These are phyloP conservation scores for Zaprionus kolodkinae DNA, from an alignment of 1,140 invertebrate species.

Conservation along the genomic window DNA sequence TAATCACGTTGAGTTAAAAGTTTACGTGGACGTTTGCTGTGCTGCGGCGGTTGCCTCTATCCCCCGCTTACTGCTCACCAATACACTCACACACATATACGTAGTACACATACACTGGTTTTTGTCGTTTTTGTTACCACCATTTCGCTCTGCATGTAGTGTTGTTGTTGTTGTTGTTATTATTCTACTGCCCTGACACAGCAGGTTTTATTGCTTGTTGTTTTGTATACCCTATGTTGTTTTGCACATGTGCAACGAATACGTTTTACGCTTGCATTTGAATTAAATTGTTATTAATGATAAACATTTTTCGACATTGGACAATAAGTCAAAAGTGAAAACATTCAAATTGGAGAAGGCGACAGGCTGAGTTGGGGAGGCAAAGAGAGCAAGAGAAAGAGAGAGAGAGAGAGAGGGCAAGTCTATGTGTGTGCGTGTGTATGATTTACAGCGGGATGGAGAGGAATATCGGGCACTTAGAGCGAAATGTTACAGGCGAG, in stretches of 20 bases:
- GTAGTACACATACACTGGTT: background rate
- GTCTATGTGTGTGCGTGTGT: background rate
- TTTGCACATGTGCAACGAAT: slow-evolving; percentile 10
- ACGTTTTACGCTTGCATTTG: slow-evolving; percentile 17
- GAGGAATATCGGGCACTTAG: slow-evolving; percentile 28
- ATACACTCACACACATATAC: background rate
- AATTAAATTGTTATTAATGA: slow-evolving; percentile 5
- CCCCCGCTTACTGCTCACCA: slow-evolving; percentile 12
- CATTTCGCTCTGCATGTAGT: slow-evolving; percentile 57
- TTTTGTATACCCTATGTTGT: background rate
- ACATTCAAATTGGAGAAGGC: slow-evolving; percentile 63
- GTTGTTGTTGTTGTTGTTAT: slow-evolving; percentile 43
- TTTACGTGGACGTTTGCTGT: slow-evolving; percentile 78
- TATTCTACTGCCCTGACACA: slow-evolving; percentile 50
- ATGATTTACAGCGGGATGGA: slow-evolving; percentile 1
- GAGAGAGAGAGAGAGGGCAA: slow-evolving; percentile 23
- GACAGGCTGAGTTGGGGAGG: slow-evolving; percentile 46
- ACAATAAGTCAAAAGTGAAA: slow-evolving; percentile 64
- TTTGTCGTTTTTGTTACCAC: slow-evolving; percentile 62
- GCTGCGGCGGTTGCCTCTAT: slow-evolving; percentile 16
- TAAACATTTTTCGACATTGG: slow-evolving; percentile 8
- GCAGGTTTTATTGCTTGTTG: slow-evolving; percentile 55
- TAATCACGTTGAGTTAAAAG: slow-evolving; percentile 68
- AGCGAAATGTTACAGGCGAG: slow-evolving; percentile 40
- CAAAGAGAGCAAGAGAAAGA: slow-evolving; percentile 20